Base-by-base conservation (phyloP, 2,888 invertebrate genomes). In the Encarsia formosa region DNA sequence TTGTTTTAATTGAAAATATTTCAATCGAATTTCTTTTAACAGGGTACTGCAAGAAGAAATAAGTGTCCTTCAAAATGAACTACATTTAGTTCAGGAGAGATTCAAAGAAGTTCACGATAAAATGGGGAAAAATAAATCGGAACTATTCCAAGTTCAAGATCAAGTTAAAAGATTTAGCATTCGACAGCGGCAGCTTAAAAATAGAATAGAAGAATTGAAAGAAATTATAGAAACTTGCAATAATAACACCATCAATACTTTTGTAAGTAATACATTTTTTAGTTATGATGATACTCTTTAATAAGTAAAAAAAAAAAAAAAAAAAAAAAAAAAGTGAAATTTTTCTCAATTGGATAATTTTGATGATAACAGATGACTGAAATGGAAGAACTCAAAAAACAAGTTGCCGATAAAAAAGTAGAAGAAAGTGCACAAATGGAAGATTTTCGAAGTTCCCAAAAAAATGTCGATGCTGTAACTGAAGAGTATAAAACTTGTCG, bases 381-480 rank as follows among this genome's bases (percentile, higher is more conserved):
- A 58, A 70, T 79, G 24, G 49, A 61, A 15, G 76, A 76, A 34
- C 67, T 73, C 13, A 73, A 77, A 49, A 60, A 56, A 55, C 26
- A 61, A 55, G 1, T 70, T 66, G 6, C 59, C 3, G 55, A 66
- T 16, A 63, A 62, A 32, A 60, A 59, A 51, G 54, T 48, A 5
- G 56, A 68, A 8, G 61, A 66, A 39, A 60, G 57, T 24, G 66
- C 68, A 40, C 60, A 74, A 9, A 57, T 63, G 24, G 63, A 73
- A 44, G 73, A 72, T 47, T 56, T 73, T 35, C 54, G 58, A 4
- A 68, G 75, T 37, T 63, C 74, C 6, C 65, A 74, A 34, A 77
- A 75, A 32, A 69, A 70, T 2, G 64, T 78, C 4, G 63, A 68
- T 24, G 74, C 77, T 54, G 73, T 77, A 45, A 65, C 68, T 1